Evolutionary conservation across 1,140 invertebrate genomes (phyloP).

Genomic region (Gonioctena quinquepunctata): DNA sequence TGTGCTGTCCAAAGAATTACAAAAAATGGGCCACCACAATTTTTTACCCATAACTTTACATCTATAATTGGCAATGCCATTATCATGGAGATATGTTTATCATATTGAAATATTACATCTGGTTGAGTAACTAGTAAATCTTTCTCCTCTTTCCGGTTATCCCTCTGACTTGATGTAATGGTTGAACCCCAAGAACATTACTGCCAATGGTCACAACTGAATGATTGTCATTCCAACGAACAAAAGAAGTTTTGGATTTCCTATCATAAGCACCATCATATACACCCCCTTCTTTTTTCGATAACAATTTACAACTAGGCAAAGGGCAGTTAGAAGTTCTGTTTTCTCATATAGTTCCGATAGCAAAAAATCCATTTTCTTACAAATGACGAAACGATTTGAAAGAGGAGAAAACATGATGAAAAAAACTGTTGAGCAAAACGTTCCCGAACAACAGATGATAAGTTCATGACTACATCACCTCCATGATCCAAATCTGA

Average conservation of each 20-base stretch:
- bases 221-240: constrained; percentile 25
- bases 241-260: constrained; percentile 27
- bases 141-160: background rate
- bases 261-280: background rate
- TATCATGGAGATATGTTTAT: background rate
- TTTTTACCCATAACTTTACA: background rate
- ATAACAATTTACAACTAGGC: background rate
- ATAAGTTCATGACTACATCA: constrained; percentile 9
- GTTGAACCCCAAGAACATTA: constrained; percentile 27
- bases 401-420: no score
- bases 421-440: background rate
- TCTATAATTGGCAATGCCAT: background rate
- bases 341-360: background rate
- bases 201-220: background rate
- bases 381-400: no score
- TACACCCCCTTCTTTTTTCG: background rate
- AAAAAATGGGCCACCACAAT: background rate
- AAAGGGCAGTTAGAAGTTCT: constrained; percentile 9
- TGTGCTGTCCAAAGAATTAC: constrained; percentile 22
- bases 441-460: background rate
- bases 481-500: constrained; percentile 24
- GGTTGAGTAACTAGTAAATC: background rate
- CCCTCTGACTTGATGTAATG: constrained; percentile 28
- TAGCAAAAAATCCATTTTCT: no score
- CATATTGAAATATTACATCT: background rate